Evolutionary conservation across 2,113 vertebrate genomes (phyloP).

Genomic region (Aphelocoma coerulescens): DNA sequence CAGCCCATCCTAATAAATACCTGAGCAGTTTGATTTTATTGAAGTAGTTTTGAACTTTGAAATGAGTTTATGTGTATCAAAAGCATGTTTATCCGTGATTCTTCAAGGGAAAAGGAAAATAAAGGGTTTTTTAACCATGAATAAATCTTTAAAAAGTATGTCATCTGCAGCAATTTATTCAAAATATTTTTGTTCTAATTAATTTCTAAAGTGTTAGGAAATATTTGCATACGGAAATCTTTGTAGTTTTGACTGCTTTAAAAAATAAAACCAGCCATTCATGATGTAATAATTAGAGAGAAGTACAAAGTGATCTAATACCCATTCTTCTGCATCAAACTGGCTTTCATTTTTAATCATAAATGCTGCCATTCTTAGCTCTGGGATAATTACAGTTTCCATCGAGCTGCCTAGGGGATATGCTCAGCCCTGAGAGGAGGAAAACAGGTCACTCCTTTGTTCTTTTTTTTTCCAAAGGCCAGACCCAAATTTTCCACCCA

Average conservation of each 20-base stretch:
- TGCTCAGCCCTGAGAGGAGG: background rate
- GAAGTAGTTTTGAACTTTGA: background rate
- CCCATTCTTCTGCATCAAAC: background rate
- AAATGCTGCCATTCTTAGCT: slow-evolving; percentile 15
- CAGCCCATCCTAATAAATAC: background rate
- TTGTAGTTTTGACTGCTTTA: background rate
- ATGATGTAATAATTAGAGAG: background rate
- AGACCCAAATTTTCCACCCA: background rate
- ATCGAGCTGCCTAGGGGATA: background rate
- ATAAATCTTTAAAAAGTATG: background rate
- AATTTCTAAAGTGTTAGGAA: background rate
- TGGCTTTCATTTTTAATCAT: slow-evolving; percentile 24
- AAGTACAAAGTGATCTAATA: background rate
- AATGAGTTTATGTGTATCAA: background rate
- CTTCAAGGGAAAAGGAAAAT: background rate
- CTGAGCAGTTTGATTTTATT: background rate
- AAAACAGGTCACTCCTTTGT: background rate
- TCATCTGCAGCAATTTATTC: background rate
- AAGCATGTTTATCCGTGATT: background rate
- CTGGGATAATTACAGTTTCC: background rate
- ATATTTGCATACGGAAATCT: background rate
- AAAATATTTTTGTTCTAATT: background rate
- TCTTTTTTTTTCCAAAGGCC: background rate
- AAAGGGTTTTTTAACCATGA: background rate
- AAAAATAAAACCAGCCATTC: background rate